phyloP scores from a whole-genome alignment of 2,113 vertebrate genomes.

The Ceyx melanurus region DNA sequence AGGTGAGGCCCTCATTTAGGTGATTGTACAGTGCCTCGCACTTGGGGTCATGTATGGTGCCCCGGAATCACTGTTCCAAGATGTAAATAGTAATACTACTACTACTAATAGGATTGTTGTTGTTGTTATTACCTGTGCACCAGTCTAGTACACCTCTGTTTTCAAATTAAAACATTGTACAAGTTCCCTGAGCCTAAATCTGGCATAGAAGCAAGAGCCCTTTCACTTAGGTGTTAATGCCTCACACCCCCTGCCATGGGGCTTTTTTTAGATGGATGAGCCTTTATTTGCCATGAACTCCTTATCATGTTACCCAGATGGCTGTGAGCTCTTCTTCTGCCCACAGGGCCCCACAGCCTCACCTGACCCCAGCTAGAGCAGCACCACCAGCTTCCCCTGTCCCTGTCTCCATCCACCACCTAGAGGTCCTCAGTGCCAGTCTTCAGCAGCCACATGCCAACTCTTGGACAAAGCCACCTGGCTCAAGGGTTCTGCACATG shows the following conservation, averaged over 20 bases:
- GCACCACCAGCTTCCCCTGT: not conserved
- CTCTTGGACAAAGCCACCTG: not conserved
- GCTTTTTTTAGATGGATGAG: conserved; percentile 18
- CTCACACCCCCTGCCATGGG: not conserved
- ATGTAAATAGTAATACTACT: not conserved
- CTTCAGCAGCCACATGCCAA: rapidly evolving
- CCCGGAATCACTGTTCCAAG: not conserved
- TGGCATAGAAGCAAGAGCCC: not conserved
- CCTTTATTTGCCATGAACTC: not conserved
- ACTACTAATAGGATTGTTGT: not conserved
- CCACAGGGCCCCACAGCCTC: not conserved
- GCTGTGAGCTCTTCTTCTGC: not conserved
- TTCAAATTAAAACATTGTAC: not conserved
- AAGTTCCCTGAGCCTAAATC: not conserved
- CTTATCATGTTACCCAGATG: not conserved
- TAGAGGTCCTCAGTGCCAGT: not conserved
- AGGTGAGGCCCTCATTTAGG: not conserved
- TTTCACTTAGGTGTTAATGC: not conserved
- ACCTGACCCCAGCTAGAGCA: not conserved
- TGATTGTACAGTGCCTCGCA: not conserved
- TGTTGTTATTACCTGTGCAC: rapidly evolving
- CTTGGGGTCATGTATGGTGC: no score
- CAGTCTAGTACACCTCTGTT: not conserved
- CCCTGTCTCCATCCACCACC: not conserved
- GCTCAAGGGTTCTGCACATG: not conserved